Conservation (phyloP, 2,888 invertebrate species). For the Willowsia nigromaculata region DNA sequence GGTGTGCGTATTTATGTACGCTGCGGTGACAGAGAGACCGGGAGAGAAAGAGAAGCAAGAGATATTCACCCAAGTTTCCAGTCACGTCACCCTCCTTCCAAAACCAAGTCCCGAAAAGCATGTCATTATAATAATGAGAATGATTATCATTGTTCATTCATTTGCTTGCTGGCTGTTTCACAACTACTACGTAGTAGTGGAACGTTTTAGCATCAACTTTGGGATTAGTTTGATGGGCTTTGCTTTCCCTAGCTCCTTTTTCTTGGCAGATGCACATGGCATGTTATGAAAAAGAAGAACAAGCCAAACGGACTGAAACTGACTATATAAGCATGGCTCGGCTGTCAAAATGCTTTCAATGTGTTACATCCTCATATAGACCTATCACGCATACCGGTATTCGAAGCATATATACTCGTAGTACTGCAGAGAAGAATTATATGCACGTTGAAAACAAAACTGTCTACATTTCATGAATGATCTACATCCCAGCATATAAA, state of each 20-base stretch:
- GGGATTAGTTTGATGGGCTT: conserved; percentile 64
- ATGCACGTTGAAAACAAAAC: conserved; percentile 52
- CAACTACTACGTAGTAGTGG: background rate
- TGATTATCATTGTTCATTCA: conserved; percentile 78
- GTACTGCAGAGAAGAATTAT: background rate
- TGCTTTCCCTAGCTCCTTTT: conserved; percentile 46
- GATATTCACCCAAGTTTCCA: conserved; percentile 61
- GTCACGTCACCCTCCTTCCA: conserved; percentile 71
- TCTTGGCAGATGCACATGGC: conserved; percentile 55
- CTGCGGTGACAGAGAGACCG: conserved; percentile 12
- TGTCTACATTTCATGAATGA: conserved; percentile 37
- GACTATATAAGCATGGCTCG: background rate
- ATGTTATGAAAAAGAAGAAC: conserved; percentile 36
- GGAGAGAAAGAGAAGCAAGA: background rate
- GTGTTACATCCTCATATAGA: background rate
- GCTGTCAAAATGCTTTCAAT: background rate
- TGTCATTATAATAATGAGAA: conserved; percentile 79
- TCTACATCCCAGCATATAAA: conserved; percentile 19
- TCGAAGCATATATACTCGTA: background rate
- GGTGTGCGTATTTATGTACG: conserved; percentile 18
- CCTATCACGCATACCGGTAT: background rate
- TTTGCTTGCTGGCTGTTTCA: conserved; percentile 43
- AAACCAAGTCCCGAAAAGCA: conserved; percentile 74
- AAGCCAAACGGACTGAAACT: conserved; percentile 27
- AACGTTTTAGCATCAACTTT: conserved; percentile 62